Base-by-base conservation (phyloP, 2,888 invertebrate species). In the Lepidonotus clava region DNA sequence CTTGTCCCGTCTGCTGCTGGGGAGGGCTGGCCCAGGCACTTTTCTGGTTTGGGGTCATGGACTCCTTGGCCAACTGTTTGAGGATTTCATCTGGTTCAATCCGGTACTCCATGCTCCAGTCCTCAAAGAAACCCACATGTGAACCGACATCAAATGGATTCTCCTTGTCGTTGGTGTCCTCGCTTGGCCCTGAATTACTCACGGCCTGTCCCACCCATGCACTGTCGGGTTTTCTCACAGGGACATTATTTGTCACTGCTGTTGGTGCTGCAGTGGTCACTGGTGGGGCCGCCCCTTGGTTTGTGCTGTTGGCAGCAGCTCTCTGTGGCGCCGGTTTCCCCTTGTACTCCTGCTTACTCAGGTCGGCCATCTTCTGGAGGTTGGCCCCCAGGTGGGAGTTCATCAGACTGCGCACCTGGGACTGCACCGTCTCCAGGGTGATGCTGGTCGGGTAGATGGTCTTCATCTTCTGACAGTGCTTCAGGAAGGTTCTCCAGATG, bases 381-480 rank as follows among this genome's bases (percentile, higher is more conserved):
- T 87, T 87, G 21, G 46, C 36, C n/a, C 87, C 87, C n/a, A 28
- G 38, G 5, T 76, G 86, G 11, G 85, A 84, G 51, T 87, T 87
- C 86, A 88, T 77, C n/a, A 86, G 28, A 41, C 53, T 87, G 46
- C 71, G 34, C 5, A 92, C 92, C 85, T 92, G 90, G 34, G 90
- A 88, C 83, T 89, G 90, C 67, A 93, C 90, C 11, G 89, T 85
- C 24, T 92, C 92, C 36, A 92, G 88, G 1, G 90, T 92, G 24
- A 91, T 76, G 36, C 85, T 89, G 24, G 80, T 56, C 21, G 93
- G 93, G 80, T 90, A 87, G 38, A 93, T 88, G 86, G 92, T 92
- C 18, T 90, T 90, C 91, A 93, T 91, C 85, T 93, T 92, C 87
- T 91, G 90, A 87, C 93, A 93, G 86, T 93, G 92, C 83, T 88